Base-by-base conservation (phyloP, 2,888 invertebrate genomes). In the Rhyacophila evoluta region DNA sequence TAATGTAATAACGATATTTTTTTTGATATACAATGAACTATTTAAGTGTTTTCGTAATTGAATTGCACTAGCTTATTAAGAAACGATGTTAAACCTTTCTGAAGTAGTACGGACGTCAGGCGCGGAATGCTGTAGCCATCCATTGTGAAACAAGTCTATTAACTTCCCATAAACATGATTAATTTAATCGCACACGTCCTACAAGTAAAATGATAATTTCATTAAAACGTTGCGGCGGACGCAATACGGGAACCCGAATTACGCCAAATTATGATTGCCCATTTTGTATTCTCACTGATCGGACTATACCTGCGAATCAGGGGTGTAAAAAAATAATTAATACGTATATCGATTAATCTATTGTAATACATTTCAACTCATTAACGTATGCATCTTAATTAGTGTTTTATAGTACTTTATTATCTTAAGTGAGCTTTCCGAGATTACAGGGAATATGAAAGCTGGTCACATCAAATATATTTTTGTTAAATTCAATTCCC, bases 261-360 rank as follows among this genome's bases (percentile, higher is more conserved):
- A 55, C 6, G 55, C 55, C 55, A 55, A 55, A 55, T 55, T 55
- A 55, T 55, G 55, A 55, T 55, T 55, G 41, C 19, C 19, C 19
- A 15, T 41, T 19, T 8, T 55, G 55, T 8, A 19, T 55, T 55
- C 25, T 8, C 19, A 19, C 4, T 41, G 39, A 2, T 8, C 41
- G 12, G 41, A 41, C 15, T 41, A 6, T 41, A 41, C 41, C 15
- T 8, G 55, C 15, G 5, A 8, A 8, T 19, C 55, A 55, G 25
- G 55, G 55, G 19, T 55, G n/a, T n/a, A n/a, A n/a, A n/a, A n/a
- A n/a, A n/a, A n/a, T n/a, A n/a, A n/a, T 15, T 12, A 39, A 12
- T 15, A 39, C 39, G 15, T 39, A 12, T 12, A 15, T 2, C 1
- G 39, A 39, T n/a, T n/a, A n/a, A n/a, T n/a, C n/a, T n/a, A n/a